Percentiles rank a stretch among this genome's conserved stretches.
Evolutionary conservation across 2,797 vertebrate species (phyloP).

Genomic region (Hyperoplus immaculatus): DNA sequence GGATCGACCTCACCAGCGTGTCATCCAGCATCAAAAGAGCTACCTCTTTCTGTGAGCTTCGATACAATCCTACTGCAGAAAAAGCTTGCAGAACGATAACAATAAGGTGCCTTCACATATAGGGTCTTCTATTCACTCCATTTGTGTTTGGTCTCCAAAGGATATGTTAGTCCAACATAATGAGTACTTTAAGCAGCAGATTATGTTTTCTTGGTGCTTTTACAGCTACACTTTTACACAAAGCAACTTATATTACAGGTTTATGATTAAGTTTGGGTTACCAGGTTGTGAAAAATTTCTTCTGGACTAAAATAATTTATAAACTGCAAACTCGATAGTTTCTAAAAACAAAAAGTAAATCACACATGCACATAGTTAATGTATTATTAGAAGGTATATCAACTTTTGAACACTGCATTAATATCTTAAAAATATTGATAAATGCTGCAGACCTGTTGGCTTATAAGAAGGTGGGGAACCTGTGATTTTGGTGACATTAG

Average conservation of each 20-base stretch:
- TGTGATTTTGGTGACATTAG: neutral
- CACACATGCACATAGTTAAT: neutral
- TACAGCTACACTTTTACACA: neutral
- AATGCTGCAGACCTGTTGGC: neutral
- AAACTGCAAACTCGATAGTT: no score
- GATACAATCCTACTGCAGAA: constrained; percentile 14
- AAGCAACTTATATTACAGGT: neutral
- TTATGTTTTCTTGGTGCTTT: neutral
- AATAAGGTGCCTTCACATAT: constrained; percentile 1
- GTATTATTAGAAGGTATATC: neutral
- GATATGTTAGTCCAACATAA: neutral
- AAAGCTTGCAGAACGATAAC: constrained; percentile 9
- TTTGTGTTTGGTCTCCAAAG: neutral
- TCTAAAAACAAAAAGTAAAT: no score
- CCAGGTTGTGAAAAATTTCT: no score
- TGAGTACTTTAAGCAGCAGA: no score
- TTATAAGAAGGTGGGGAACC: neutral
- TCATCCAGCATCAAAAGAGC: constrained; percentile 32
- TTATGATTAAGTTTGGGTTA: neutral
- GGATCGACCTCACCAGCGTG: constrained; percentile 15
- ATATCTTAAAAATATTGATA: neutral
- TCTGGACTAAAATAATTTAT: no score
- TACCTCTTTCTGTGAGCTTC: constrained; percentile 26
- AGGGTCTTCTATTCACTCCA: neutral
- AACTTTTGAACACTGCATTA: neutral